These are phyloP conservation scores for Falco peregrinus DNA, from an alignment of 2,797 vertebrate species.

Conservation along the genomic window DNA sequence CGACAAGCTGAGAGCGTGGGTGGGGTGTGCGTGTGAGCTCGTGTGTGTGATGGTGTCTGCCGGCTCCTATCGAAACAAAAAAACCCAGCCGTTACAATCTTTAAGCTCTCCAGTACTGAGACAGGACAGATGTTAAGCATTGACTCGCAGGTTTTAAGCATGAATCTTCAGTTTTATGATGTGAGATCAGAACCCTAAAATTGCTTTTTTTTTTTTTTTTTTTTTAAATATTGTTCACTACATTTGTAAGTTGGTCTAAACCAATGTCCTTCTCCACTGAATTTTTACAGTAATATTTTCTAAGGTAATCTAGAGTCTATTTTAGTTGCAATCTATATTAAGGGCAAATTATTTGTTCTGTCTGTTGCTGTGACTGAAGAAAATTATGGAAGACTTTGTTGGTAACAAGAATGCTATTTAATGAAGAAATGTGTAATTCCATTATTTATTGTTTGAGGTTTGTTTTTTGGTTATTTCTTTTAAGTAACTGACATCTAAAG, in stretches of 20 bases:
- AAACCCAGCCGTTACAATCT: not conserved
- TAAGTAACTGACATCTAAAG: slow-evolving; percentile 59
- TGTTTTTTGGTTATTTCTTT: slow-evolving; percentile 66
- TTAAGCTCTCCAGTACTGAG: not conserved
- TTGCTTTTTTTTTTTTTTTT: not conserved
- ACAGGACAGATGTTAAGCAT: not conserved
- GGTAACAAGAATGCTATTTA: slow-evolving; percentile 77
- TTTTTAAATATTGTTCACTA: not conserved
- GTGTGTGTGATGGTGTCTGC: accelerated
- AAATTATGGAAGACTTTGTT: slow-evolving; percentile 72
- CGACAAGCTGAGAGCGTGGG: not conserved
- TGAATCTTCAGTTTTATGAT: not conserved
- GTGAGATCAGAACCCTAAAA: not conserved
- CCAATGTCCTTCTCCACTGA: slow-evolving; percentile 24
- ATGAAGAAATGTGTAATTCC: slow-evolving; percentile 78
- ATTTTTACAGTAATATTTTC: slow-evolving; percentile 68
- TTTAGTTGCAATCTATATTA: slow-evolving; percentile 71
- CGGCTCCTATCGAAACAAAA: not conserved
- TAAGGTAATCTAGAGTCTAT: slow-evolving; percentile 68
- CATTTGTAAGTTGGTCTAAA: slow-evolving; percentile 40
- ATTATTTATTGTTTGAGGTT: slow-evolving; percentile 81
- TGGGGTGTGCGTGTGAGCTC: not conserved
- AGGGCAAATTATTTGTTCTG: slow-evolving; percentile 74
- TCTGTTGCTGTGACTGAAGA: slow-evolving; percentile 75
- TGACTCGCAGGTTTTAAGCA: not conserved